Percentiles rank a stretch among this genome's conserved stretches.
phyloP scores from a whole-genome alignment of 1,140 invertebrate genomes.

The Lerema accius region DNA sequence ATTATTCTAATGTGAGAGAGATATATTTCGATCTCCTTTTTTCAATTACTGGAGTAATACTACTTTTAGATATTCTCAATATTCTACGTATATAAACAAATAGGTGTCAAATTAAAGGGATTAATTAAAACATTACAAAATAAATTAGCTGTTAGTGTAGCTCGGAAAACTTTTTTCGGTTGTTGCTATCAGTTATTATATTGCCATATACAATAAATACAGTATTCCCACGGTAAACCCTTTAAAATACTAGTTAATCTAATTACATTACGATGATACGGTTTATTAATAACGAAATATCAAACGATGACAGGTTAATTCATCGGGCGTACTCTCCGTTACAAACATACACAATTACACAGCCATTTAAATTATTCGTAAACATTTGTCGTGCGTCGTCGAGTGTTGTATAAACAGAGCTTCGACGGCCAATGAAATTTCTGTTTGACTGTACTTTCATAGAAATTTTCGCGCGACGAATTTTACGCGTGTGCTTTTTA shows the following conservation, averaged over 20 bases:
- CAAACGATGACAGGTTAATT: slow-evolving; percentile 22
- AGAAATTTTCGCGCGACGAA: neutral
- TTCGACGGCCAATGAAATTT: slow-evolving; percentile 7
- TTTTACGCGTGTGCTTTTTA: neutral
- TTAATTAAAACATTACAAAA: no score
- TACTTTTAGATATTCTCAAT: no score
- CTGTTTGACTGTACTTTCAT: neutral
- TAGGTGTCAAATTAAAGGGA: no score
- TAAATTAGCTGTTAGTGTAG: no score
- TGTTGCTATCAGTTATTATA: no score
- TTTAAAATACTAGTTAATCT: slow-evolving; percentile 20
- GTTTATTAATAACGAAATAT: slow-evolving; percentile 19
- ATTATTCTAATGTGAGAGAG: no score
- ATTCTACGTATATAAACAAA: no score
- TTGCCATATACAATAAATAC: no score
- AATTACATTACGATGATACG: slow-evolving; percentile 21
- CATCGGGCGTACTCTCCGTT: neutral
- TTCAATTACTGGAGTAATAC: no score
- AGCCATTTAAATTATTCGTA: slow-evolving; percentile 21
- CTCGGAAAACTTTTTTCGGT: no score
- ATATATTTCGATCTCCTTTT: no score
- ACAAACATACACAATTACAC: slow-evolving; percentile 4
- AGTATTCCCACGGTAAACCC: slow-evolving; percentile 12
- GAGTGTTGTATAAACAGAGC: slow-evolving; percentile 17
- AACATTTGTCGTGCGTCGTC: slow-evolving; percentile 10